Evolutionary conservation across 2,113 vertebrate genomes (phyloP), one percentile per base, ranked within the genome.

Genomic region (Romanogobio albipinnatus): DNA sequence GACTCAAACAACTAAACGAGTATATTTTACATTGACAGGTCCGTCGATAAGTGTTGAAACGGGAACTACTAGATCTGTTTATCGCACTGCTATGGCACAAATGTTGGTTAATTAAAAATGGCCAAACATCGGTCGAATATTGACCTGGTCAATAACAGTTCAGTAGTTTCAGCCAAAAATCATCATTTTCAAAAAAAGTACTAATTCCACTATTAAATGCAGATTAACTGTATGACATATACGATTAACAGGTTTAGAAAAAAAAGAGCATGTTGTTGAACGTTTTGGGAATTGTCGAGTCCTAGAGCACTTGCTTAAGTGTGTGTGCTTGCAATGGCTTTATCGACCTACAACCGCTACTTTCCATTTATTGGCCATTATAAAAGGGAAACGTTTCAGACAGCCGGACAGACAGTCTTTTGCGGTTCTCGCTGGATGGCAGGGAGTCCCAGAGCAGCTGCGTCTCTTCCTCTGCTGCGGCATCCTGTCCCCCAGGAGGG

Each of bases 381-480:
- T 58, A 77, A 58, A 77, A 76, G 26, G 10, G 19, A 43, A 61
- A 24, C 19, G 33, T 36, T 78, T 59, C 5, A 62, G 22, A 79
- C 19, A 39, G 53, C 3, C 9, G 11, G 51, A 58, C 75, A 33
- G 9, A 76, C 58, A 26, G 56, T 61, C 13, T 5, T 45, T 29
- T 2, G 17, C 2, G 9, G 64, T 33, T 47, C 1, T 1, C 5
- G 1, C 64, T 24, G 47, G 62, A 53, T 82, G 39, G 11, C 74
- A 62, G 22, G 45, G 62, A 36, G 84, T 85, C 39, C 76, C 84
- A 49, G 66, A 80, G n/a, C 68, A 85, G 77, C 76, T 80, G 76
- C 43, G 9, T 47, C 43, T 74, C 24, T 70, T 70, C 80, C 47
- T 9, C 64, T 85, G 47, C n/a, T 58, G 51, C 9, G n/a, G 33